Evolutionary conservation across 2,888 invertebrate genomes (phyloP).

Genomic region (Oscheius onirici): DNA sequence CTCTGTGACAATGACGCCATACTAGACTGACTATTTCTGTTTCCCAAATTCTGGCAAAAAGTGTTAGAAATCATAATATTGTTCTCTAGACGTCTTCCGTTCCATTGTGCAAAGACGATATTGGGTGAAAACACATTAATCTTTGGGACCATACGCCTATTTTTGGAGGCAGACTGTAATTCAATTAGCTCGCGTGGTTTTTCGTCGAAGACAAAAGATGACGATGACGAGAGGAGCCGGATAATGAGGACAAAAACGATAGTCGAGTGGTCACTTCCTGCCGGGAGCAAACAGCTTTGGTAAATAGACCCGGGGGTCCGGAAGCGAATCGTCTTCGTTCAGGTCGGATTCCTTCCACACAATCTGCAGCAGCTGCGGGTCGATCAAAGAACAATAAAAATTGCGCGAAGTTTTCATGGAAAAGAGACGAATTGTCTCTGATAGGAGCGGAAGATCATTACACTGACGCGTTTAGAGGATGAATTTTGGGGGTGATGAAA

Average conservation of each 20-base stretch:
- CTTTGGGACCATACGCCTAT: not conserved
- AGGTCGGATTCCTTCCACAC: not conserved
- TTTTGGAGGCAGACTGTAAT: not conserved
- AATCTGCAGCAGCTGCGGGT: not conserved
- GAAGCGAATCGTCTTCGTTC: not conserved
- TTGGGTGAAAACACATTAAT: not conserved
- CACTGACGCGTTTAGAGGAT: not conserved
- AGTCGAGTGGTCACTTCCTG: slow-evolving; percentile 22
- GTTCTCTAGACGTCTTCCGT: no score
- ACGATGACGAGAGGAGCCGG: not conserved
- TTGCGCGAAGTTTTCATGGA: slow-evolving; percentile 16
- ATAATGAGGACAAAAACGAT: not conserved
- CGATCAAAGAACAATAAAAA: slow-evolving; percentile 2
- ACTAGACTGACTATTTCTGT: no score
- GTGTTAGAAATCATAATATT: no score
- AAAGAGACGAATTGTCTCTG: slow-evolving; percentile 8
- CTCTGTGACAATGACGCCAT: no score
- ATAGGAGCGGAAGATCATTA: slow-evolving; percentile 10
- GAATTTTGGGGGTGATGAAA: no score
- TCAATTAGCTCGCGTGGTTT: not conserved
- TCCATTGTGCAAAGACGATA: not conserved
- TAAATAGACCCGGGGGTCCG: slow-evolving; percentile 5
- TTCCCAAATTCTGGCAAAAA: no score
- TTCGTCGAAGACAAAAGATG: not conserved
- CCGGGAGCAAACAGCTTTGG: slow-evolving; percentile 13